Conservation (phyloP, 2,797 vertebrate genomes). For the Epinephelus awoara region DNA sequence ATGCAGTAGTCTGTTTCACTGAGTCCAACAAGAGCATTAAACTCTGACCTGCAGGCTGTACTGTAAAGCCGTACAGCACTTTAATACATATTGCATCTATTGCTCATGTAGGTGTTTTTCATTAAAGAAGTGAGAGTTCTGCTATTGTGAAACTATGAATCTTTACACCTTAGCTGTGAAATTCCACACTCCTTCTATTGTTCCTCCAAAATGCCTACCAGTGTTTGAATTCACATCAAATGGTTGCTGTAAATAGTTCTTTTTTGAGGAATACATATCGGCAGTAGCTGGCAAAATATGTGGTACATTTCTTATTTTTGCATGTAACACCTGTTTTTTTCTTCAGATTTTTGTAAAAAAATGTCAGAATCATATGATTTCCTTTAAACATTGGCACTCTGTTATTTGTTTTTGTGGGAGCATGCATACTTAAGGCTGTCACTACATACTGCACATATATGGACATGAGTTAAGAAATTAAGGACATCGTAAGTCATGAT, state of each 20-base stretch:
- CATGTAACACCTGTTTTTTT: not conserved
- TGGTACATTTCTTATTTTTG: not conserved
- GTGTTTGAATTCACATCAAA: not conserved
- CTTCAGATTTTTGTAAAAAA: no score
- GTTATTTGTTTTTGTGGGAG: conserved; percentile 3
- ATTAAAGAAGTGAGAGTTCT: conserved; percentile 15
- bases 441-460: not conserved
- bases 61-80: not conserved
- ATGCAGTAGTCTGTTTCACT: not conserved
- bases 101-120: conserved; percentile 2
- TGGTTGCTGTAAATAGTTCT: not conserved
- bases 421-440: not conserved
- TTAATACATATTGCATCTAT: conserved; percentile 1
- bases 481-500: no score
- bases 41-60: not conserved
- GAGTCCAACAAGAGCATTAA: conserved; percentile 1
- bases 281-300: not conserved
- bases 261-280: not conserved
- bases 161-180: conserved; percentile 51
- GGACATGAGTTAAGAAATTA: no score
- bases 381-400: not conserved
- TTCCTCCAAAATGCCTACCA: conserved; percentile 1
- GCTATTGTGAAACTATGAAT: conserved; percentile 28
- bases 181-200: conserved; percentile 31
- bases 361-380: not conserved